A percentile compares a stretch with the other conserved stretches of the same genome.
These are phyloP conservation scores for Melinaea menophilus DNA, from an alignment of 2,888 invertebrate species.

Conservation along the genomic window DNA sequence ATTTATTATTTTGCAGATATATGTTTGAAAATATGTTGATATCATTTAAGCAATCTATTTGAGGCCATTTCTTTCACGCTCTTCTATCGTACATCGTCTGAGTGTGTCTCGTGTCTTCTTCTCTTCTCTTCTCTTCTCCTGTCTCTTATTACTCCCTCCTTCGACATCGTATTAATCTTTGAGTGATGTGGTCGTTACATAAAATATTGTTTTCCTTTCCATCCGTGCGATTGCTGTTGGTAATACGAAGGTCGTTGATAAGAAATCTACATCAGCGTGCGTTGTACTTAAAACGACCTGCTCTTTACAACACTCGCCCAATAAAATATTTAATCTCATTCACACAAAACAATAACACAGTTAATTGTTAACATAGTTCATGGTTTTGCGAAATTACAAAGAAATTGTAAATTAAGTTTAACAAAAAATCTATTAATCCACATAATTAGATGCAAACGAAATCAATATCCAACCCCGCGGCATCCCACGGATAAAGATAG, in stretches of 20 bases:
- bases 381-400: no score
- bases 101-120: no score
- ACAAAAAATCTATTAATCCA: not conserved
- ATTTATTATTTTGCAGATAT: no score
- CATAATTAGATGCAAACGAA: not conserved
- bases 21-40: no score
- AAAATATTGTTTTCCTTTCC: slow-evolving; percentile 29
- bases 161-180: slow-evolving; percentile 7
- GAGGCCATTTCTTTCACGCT: no score
- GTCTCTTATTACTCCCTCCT: no score
- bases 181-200: slow-evolving; percentile 18
- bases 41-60: no score
- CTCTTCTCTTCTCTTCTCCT: no score
- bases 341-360: no score
- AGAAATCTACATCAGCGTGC: slow-evolving; percentile 56
- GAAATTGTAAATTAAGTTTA: not conserved
- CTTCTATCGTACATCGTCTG: no score
- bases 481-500: slow-evolving; percentile 12
- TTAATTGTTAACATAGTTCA: no score
- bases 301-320: slow-evolving; percentile 5
- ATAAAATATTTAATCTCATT: not conserved
- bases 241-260: slow-evolving; percentile 69
- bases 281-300: slow-evolving; percentile 25
- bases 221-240: slow-evolving; percentile 41
- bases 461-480: not conserved